A percentile compares a stretch with the other conserved stretches of the same genome.
Evolutionary conservation across 2,888 invertebrate genomes (phyloP).

Genomic region (Acrobasis consociella): DNA sequence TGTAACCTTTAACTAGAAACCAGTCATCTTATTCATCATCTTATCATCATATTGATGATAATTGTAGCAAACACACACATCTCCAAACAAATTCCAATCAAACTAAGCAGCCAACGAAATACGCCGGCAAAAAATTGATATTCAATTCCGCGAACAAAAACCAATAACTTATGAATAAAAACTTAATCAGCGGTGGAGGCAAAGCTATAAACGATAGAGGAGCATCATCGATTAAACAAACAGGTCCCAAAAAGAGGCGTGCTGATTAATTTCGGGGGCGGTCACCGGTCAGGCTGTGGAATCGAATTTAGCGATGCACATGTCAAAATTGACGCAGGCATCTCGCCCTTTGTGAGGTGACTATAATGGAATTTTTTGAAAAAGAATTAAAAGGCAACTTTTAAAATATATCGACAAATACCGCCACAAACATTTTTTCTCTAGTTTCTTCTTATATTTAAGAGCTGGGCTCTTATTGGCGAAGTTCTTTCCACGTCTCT

Average conservation of each 20-base stretch:
- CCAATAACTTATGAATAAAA: constrained; percentile 73
- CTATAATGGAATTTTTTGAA: constrained; percentile 36
- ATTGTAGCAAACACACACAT: background rate
- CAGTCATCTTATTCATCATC: no score
- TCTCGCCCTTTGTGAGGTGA: constrained; percentile 42
- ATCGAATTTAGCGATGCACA: constrained; percentile 64
- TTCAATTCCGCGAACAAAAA: constrained; percentile 46
- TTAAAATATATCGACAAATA: no score
- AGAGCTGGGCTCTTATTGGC: no score
- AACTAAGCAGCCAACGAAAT: background rate
- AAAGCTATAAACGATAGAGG: constrained; percentile 44
- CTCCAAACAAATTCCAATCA: constrained; percentile 1
- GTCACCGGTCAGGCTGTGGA: constrained; percentile 48
- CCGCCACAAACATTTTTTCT: no score
- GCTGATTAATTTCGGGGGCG: constrained; percentile 75
- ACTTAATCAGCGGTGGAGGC: constrained; percentile 74
- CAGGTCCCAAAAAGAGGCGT: constrained; percentile 75
- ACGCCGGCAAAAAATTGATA: constrained; percentile 26
- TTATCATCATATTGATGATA: no score
- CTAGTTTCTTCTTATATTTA: no score
- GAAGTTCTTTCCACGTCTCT: no score
- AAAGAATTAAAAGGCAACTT: no score
- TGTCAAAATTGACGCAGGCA: constrained; percentile 71
- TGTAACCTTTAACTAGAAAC: no score
- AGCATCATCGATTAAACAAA: constrained; percentile 71